Evolutionary conservation across 2,797 vertebrate genomes (phyloP).

Genomic region (Agapornis canus): DNA sequence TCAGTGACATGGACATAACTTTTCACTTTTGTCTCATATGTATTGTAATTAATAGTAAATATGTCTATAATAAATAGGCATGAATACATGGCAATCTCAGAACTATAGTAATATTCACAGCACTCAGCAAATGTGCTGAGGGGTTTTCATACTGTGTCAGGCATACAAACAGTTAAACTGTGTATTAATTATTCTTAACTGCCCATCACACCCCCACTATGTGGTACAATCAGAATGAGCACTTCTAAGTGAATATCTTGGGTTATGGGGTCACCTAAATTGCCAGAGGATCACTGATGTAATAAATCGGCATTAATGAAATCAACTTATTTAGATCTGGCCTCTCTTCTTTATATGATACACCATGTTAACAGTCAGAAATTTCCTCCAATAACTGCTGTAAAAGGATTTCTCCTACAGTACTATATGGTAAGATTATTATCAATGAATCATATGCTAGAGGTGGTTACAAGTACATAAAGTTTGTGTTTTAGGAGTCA

Average conservation of each 20-base stretch:
- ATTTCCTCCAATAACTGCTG: constrained; percentile 7
- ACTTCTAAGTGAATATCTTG: constrained; percentile 42
- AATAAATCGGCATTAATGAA: background rate
- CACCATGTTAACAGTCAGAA: constrained; percentile 13
- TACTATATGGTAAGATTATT: background rate
- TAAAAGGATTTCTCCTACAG: constrained; percentile 1
- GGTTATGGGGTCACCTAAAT: background rate
- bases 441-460: background rate
- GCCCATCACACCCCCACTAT: background rate
- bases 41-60: background rate
- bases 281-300: background rate
- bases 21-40: background rate
- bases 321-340: background rate
- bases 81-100: background rate
- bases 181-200: background rate
- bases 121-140: background rate
- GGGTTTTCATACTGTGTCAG: background rate
- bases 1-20: background rate
- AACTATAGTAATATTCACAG: background rate
- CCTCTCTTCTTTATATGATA: background rate
- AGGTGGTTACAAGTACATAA: background rate
- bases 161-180: background rate
- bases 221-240: background rate
- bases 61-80: background rate
- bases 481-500: background rate